Percentiles rank a stretch among this genome's conserved stretches.
phyloP scores from a whole-genome alignment of 1,140 invertebrate genomes.

The Sesamia nonagrioides region DNA sequence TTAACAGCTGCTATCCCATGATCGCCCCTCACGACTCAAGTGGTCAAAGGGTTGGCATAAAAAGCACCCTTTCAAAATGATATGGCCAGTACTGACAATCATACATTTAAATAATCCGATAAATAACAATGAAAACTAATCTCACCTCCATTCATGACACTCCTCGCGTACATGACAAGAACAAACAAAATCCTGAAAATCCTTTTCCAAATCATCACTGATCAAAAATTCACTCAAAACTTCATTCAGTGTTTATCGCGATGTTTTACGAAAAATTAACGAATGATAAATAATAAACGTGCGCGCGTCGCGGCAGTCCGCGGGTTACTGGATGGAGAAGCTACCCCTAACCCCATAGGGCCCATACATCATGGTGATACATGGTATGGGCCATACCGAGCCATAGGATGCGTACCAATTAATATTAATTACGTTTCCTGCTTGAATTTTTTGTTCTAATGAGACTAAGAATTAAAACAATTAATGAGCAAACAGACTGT shows the following conservation, averaged over 20 bases:
- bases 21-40: constrained; percentile 2
- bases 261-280: constrained; percentile 35
- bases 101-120: constrained; percentile 18
- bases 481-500: constrained; percentile 26
- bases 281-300: constrained; percentile 2
- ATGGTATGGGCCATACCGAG: not conserved
- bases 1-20: constrained; percentile 5
- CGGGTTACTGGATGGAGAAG: constrained; percentile 40
- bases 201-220: constrained; percentile 75
- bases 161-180: constrained; percentile 63
- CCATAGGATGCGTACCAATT: constrained; percentile 43
- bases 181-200: constrained; percentile 65
- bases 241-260: constrained; percentile 41
- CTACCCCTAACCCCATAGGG: too few species aligned
- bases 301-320: constrained; percentile 27
- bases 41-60: constrained; percentile 25
- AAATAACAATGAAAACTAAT: not conserved
- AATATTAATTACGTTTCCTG: constrained; percentile 50
- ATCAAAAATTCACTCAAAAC: constrained; percentile 26
- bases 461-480: constrained; percentile 26
- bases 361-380: constrained; percentile 45
- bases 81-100: constrained; percentile 22
- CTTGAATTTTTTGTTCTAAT: constrained; percentile 32
- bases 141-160: constrained; percentile 68
- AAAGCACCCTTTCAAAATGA: constrained; percentile 8